These are phyloP conservation scores for Enteromius mattozi DNA, from an alignment of 2,797 vertebrate genomes.

Conservation along the genomic window DNA sequence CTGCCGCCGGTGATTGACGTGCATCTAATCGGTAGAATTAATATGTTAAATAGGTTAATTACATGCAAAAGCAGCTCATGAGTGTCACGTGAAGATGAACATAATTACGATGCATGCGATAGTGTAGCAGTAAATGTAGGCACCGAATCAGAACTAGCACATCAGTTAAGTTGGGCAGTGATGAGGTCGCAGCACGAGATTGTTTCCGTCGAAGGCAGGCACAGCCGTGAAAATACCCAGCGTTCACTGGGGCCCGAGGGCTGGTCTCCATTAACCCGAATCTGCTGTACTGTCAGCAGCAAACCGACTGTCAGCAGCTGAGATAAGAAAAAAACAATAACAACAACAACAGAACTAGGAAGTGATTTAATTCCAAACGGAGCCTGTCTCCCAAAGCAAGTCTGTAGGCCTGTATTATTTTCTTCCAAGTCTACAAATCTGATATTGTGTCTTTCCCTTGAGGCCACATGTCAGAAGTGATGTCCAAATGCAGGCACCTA, in stretches of 20 bases:
- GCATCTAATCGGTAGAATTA: conserved; percentile 20
- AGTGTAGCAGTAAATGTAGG: conserved; percentile 14
- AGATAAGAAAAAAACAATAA: conserved; percentile 61
- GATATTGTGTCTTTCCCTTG: conserved; percentile 52
- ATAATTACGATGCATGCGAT: conserved; percentile 30
- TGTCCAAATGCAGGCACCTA: conserved; percentile 42
- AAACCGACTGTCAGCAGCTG: conserved; percentile 56
- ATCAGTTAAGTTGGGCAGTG: conserved; percentile 25
- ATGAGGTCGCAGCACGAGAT: conserved; percentile 44
- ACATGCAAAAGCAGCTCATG: conserved; percentile 37
- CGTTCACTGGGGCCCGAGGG: conserved; percentile 60
- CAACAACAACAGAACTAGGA: conserved; percentile 59
- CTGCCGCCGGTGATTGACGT: conserved; percentile 25
- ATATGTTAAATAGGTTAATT: conserved; percentile 51
- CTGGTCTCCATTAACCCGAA: conserved; percentile 67
- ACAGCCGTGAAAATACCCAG: conserved; percentile 54
- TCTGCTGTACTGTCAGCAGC: conserved; percentile 62
- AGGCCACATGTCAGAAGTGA: conserved; percentile 37
- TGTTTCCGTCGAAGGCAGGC: conserved; percentile 36
- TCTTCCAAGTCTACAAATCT: conserved; percentile 66
- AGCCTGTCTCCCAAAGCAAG: conserved; percentile 62
- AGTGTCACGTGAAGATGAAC: conserved; percentile 36
- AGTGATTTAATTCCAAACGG: conserved; percentile 73
- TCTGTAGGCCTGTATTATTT: conserved; percentile 48
- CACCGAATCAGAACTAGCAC: conserved; percentile 21